Conservation (phyloP, 2,113 vertebrate species). For the Raja brachyura region DNA sequence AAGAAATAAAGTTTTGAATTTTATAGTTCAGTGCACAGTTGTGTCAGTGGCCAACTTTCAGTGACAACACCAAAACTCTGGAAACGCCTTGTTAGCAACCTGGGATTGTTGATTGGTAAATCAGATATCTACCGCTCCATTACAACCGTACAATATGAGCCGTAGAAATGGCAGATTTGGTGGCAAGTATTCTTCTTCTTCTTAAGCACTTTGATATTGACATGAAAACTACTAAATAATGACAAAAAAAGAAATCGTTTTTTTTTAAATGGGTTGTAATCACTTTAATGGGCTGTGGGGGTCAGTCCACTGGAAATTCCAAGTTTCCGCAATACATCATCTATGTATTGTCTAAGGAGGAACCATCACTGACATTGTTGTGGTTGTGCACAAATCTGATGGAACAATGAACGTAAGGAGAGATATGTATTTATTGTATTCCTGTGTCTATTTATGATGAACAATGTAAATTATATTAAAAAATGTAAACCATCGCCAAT, state of each 20-base stretch:
- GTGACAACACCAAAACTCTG: neutral
- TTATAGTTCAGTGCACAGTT: conserved; percentile 7
- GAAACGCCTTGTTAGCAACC: neutral
- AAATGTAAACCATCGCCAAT: too few species aligned
- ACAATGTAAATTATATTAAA: too few species aligned
- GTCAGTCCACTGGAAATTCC: too few species aligned
- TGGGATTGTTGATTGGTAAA: neutral
- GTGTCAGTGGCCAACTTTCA: neutral
- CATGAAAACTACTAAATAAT: neutral
- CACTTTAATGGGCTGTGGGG: neutral
- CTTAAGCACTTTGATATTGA: neutral
- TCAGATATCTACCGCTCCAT: conserved; percentile 23
- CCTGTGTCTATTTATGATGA: too few species aligned
- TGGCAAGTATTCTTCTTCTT: neutral
- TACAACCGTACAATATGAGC: neutral
- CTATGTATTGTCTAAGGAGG: too few species aligned
- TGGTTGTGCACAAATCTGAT: too few species aligned
- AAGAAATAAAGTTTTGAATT: conserved; percentile 28
- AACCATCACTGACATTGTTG: too few species aligned
- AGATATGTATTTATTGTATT: too few species aligned
- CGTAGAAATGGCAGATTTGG: neutral
- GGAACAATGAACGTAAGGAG: too few species aligned
- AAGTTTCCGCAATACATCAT: too few species aligned
- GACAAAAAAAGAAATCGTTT: neutral
- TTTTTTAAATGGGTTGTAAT: neutral